Evolutionary conservation across 2,888 invertebrate species (phyloP).

Genomic region (Galeruca laticollis): DNA sequence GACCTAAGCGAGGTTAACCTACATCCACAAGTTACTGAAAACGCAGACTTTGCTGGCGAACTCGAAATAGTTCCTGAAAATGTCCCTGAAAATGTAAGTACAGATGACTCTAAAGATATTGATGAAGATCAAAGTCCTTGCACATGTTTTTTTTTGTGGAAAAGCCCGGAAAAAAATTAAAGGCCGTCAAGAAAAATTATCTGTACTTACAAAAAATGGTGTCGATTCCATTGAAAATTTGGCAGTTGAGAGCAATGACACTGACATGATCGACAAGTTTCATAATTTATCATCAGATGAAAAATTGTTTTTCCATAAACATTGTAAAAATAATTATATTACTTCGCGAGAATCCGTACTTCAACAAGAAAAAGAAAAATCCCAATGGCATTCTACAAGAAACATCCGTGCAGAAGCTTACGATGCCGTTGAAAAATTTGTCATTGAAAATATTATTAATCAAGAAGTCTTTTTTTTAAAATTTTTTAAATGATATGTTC

Average conservation of each 20-base stretch:
- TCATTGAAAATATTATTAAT: background rate
- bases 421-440: conserved; percentile 6
- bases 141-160: background rate
- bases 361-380: background rate
- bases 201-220: too few relatives aligned
- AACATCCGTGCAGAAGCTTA: conserved; percentile 14
- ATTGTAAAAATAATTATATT: background rate
- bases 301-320: background rate
- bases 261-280: background rate
- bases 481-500: background rate
- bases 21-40: too few relatives aligned
- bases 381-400: conserved; percentile 14
- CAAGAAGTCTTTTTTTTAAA: background rate
- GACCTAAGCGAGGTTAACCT: too few relatives aligned
- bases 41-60: too few relatives aligned
- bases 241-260: background rate
- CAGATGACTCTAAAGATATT: too few relatives aligned
- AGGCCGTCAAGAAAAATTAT: background rate
- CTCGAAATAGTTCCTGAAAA: too few relatives aligned
- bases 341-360: background rate
- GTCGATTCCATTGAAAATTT: background rate
- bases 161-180: background rate
- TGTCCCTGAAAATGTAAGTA: too few relatives aligned
- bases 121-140: too few relatives aligned
- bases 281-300: background rate